Base-by-base conservation (phyloP, 2,888 invertebrate genomes). In the Spatulosminthurus flaviceps region DNA sequence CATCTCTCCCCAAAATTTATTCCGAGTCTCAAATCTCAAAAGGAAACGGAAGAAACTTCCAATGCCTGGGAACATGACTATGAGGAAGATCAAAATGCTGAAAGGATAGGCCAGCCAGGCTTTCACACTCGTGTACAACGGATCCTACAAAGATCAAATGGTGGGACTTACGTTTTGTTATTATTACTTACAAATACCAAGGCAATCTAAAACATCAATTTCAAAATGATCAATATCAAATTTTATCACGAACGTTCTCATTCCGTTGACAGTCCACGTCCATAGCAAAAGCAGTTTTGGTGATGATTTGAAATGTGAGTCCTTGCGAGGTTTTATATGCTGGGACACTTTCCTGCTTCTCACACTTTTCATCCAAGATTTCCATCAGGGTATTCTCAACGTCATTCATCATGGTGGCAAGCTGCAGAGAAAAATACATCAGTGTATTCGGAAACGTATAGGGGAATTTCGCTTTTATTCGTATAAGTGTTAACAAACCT, bases 31-130 rank as follows among this genome's bases (percentile, higher is more conserved):
- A 75, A 85, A 85, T 19, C 82, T 75, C 4, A 83, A 78, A 11
- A 85, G 71, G 60, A 84, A 85, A 11, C 84, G 74, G 72, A 84
- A 85, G 24, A 84, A 81, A 71, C 82, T 80, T 34, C 83, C 81
- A n/a, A 85, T 77, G 21, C 84, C 85, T 43, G 85, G 85, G 67
- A 85, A 85, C 85, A 85, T 84, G 19, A 84, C 64, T 24, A 85
- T 85, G 21, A 85, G 71, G 66, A 85, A 85, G 26, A 82, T 82
- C 9, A 85, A 42, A n/a, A 83, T 81, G 64, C 82, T 83, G 73
- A 83, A 85, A 34, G 85, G 85, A 69, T 84, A 83, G 72, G 83
- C 83, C n/a, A 85, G 79, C 85, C 85, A 85, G 7, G 83, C 82
- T 79, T 83, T 83, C 60, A 83, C 83, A 26, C 82, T 85, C 29